phyloP scores from a whole-genome alignment of 2,113 vertebrate species.

The Anoplopoma fimbria region DNA sequence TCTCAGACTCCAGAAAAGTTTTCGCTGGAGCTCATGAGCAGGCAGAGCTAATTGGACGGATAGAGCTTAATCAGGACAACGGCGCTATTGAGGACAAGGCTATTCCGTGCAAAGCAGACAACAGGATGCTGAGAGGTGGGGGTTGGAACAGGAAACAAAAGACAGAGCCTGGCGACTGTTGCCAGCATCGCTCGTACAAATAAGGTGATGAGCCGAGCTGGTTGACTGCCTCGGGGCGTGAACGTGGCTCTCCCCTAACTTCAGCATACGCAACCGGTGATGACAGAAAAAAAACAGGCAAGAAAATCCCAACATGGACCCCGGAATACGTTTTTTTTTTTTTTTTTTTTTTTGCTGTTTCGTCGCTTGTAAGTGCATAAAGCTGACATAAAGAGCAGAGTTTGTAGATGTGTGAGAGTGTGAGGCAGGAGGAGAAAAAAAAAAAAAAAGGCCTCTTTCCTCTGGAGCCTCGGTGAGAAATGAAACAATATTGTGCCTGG shows the following conservation, averaged over 20 bases:
- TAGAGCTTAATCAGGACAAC: conserved; percentile 67
- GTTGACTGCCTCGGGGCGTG: conserved; percentile 20
- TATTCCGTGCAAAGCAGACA: conserved; percentile 60
- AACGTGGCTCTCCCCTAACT: conserved; percentile 7
- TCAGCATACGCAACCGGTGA: not conserved
- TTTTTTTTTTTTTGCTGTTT: conserved; percentile 8
- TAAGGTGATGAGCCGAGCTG: conserved; percentile 49
- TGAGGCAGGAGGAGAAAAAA: conserved; percentile 30
- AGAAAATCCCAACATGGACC: not conserved
- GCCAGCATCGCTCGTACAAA: conserved; percentile 40
- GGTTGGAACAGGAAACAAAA: conserved; percentile 59
- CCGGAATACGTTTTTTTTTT: not conserved
- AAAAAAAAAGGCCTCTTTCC: conserved; percentile 43
- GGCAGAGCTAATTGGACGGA: conserved; percentile 66
- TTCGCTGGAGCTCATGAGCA: conserved; percentile 40
- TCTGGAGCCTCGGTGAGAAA: conserved; percentile 52
- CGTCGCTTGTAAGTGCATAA: conserved; percentile 5
- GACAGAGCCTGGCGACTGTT: conserved; percentile 43
- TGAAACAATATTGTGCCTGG: conserved; percentile 71
- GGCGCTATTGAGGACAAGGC: conserved; percentile 60
- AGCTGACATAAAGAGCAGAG: conserved; percentile 44
- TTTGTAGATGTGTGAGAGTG: conserved; percentile 32
- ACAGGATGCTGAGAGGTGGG: conserved; percentile 52
- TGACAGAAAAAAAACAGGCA: conserved; percentile 16
- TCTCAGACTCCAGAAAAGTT: conserved; percentile 53